Conservation (phyloP, 1,140 invertebrate genomes). For the Brachionus manjavacas region DNA sequence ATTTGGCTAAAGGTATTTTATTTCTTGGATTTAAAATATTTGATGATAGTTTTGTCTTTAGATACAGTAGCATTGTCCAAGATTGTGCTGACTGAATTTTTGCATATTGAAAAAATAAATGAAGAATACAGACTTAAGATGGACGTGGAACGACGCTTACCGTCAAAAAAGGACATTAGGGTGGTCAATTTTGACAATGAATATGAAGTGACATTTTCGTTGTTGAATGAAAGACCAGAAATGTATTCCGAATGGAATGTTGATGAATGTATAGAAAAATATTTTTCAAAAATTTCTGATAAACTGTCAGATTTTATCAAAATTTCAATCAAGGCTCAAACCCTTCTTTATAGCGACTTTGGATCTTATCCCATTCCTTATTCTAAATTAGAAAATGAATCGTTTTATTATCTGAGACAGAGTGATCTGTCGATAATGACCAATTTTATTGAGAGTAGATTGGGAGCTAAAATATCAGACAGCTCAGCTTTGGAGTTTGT, state of each 20-base stretch:
- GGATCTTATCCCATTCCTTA: not conserved
- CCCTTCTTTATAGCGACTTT: conserved; percentile 20
- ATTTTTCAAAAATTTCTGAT: not conserved
- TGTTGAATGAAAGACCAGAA: conserved; percentile 20
- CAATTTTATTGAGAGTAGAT: conserved; percentile 34
- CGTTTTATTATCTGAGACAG: conserved; percentile 16
- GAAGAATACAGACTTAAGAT: conserved; percentile 10
- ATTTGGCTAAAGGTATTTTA: not conserved
- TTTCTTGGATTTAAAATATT: not conserved
- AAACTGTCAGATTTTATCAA: conserved; percentile 5
- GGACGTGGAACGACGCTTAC: not conserved
- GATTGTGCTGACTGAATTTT: not conserved
- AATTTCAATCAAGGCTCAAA: conserved; percentile 30
- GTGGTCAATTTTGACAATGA: conserved; percentile 40
- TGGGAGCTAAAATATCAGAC: conserved; percentile 62
- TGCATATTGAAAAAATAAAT: conserved; percentile 6
- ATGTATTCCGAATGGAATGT: conserved; percentile 20
- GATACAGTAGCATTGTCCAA: not conserved
- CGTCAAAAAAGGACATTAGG: not conserved
- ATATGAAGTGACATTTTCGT: conserved; percentile 33
- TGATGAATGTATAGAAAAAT: not conserved
- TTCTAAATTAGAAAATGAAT: not conserved
- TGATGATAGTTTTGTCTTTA: not conserved
- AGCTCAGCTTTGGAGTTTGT: conserved; percentile 77
- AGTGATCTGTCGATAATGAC: conserved; percentile 24